Percentiles rank a stretch among this genome's conserved stretches.
Conservation (phyloP, 2,888 invertebrate species). For the Trachelus tabidus region DNA sequence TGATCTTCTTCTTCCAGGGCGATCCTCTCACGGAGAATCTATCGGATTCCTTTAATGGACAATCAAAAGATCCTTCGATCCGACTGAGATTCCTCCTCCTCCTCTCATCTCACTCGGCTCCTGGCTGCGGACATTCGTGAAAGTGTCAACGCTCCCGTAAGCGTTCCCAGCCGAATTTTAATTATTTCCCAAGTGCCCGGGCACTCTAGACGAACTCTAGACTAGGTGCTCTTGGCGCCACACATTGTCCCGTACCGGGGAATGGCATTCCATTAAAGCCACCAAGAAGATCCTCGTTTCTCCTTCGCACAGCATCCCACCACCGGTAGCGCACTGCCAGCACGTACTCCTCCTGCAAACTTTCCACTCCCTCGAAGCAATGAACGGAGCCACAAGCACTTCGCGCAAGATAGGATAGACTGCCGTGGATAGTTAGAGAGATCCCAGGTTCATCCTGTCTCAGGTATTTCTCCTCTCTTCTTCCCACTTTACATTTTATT, state of each 20-base stretch:
- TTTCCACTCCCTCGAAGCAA: neutral
- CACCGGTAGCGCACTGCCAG: neutral
- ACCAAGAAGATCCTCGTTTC: constrained; percentile 26
- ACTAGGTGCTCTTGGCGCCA: constrained; percentile 1
- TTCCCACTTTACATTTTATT: neutral
- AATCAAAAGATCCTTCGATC: neutral
- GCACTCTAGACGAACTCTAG: constrained; percentile 9
- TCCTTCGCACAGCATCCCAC: neutral
- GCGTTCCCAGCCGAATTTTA: constrained; percentile 29
- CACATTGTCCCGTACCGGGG: constrained; percentile 32
- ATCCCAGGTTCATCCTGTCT: neutral
- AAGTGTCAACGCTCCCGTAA: neutral
- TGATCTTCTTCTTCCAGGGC: neutral
- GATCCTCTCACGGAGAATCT: constrained; percentile 1
- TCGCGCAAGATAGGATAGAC: constrained; percentile 2
- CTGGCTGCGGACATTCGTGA: neutral
- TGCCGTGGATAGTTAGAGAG: neutral
- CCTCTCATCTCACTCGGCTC: neutral
- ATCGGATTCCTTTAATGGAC: neutral
- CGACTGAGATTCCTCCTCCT: neutral
- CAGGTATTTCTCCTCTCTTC: neutral
- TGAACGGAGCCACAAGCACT: neutral
- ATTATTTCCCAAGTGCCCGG: constrained; percentile 24
- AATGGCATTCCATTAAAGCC: constrained; percentile 46
- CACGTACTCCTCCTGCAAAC: neutral